These are phyloP conservation scores for Cryptocephalus primarius DNA, from an alignment of 2,888 invertebrate species.

Conservation along the genomic window DNA sequence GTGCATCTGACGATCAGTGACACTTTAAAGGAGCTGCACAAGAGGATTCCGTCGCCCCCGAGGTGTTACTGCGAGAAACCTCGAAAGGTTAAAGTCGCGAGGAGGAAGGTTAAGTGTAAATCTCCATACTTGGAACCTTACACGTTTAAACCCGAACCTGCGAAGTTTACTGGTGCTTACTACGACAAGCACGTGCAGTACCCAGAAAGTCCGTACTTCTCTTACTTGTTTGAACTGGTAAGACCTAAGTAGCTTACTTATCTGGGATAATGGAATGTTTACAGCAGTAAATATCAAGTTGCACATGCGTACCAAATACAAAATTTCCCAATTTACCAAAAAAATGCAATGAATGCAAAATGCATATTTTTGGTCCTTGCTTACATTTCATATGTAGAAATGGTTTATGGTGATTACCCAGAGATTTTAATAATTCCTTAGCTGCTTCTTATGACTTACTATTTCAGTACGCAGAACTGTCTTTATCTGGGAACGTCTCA, in stretches of 20 bases:
- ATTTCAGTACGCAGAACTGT: no score
- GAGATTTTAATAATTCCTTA: no score
- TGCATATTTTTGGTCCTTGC: no score
- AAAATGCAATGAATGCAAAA: no score
- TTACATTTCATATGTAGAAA: no score
- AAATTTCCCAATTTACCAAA: no score
- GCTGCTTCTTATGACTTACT: no score
- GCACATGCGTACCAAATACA: no score
- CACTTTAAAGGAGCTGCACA: slow-evolving; percentile 33
- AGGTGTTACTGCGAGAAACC: slow-evolving; percentile 1
- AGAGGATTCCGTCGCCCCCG: slow-evolving; percentile 35
- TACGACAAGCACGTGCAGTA: slow-evolving; percentile 24
- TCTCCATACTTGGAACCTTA: slow-evolving; percentile 30
- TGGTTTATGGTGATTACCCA: no score
- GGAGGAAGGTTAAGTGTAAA: slow-evolving; percentile 13
- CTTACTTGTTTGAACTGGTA: slow-evolving; percentile 18
- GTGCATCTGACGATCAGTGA: slow-evolving; percentile 30
- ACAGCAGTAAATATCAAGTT: no score
- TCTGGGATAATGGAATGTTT: no score
- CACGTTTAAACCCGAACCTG: slow-evolving; percentile 13
- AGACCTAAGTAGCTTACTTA: slow-evolving; percentile 1
- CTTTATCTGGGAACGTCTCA: no score
- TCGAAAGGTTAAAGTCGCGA: neutral
- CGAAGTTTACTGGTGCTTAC: slow-evolving; percentile 23
- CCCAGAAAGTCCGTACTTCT: slow-evolving; percentile 31